Evolutionary conservation across 2,888 invertebrate species (phyloP), one percentile per base, ranked within the genome.

Genomic region (Drosophila paucipuncta): DNA sequence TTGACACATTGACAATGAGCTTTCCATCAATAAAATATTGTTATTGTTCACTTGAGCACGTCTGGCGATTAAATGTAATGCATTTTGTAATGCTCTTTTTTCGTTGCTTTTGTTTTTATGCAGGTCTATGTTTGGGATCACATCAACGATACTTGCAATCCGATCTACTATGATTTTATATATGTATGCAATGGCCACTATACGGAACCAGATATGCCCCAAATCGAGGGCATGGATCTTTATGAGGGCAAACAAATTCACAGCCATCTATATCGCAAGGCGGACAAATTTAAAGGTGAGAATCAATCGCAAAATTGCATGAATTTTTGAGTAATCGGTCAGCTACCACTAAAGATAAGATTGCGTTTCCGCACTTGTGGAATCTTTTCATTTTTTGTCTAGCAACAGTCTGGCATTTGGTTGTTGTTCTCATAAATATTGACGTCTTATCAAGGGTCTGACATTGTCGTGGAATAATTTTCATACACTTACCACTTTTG

Each of bases 111-210:
- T 54, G 28, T 47, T 47, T 16, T 2, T 30, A 31, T 22, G 2
- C 59, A 93, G 92, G 90, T 93, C 41, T 88, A 92, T 68, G 90
- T 92, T 30, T 90, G 88, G 83, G 91, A 93, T 80, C 85, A 91
- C 65, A 80, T 75, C 43, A 90, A 78, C 55, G 79, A 92, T 55
- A 83, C 77, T 37, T 87, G 91, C 55, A 94, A 86, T 93, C 95
- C 91, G 91, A 96, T 94, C 62, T 94, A 94, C 52, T 97, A 96
- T 92, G 97, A 98, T 92, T 96, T 96, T 66, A 94, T 98, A 33
- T 96, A 98, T 91, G 95, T 98, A 4, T 98, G 97, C 93, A 98
- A 97, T 92, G 98, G 98, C 0, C 98, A 98, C 92, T 98, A 97
- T 92, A 96, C 96, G 71, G 95, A 96, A 11, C 97, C 97, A 0